Percentiles rank a stretch among this genome's conserved stretches.
phyloP scores from a whole-genome alignment of 1,140 invertebrate species.

The Armadillidium nasatum region DNA sequence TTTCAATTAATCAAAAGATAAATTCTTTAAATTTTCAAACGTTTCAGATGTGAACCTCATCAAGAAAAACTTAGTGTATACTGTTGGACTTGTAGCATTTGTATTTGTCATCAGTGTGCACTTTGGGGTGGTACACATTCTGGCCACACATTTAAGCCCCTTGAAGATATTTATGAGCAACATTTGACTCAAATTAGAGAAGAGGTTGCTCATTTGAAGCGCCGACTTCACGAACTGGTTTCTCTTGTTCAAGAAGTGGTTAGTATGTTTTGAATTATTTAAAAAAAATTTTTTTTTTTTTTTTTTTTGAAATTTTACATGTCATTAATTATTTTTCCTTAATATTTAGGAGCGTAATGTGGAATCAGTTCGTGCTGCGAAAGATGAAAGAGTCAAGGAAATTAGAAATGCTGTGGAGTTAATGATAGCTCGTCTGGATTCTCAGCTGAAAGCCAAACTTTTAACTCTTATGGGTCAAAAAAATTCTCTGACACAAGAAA shows the following conservation, averaged over 20 bases:
- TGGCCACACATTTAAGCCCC: constrained; percentile 82
- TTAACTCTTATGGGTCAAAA: constrained; percentile 84
- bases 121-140: constrained; percentile 86
- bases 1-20: too few relatives aligned
- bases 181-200: constrained; percentile 80
- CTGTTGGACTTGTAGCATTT: constrained; percentile 81
- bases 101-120: constrained; percentile 92
- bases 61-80: constrained; percentile 85
- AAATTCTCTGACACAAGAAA: constrained; percentile 76
- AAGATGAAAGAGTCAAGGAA: constrained; percentile 85
- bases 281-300: constrained; percentile 1
- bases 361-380: constrained; percentile 79
- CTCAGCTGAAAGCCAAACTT: constrained; percentile 82
- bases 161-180: constrained; percentile 85
- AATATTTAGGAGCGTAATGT: constrained; percentile 72
- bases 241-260: constrained; percentile 85
- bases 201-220: constrained; percentile 73
- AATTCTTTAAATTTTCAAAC: background rate
- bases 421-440: constrained; percentile 85
- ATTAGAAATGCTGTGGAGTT: constrained; percentile 87
- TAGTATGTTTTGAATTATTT: constrained; percentile 47
- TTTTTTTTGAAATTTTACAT: constrained; percentile 15
- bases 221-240: constrained; percentile 76
- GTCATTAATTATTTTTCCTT: constrained; percentile 19
- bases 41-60: constrained; percentile 69